Base-by-base conservation (phyloP, 1,140 invertebrate species). In the Scaptomyza pallida region DNA sequence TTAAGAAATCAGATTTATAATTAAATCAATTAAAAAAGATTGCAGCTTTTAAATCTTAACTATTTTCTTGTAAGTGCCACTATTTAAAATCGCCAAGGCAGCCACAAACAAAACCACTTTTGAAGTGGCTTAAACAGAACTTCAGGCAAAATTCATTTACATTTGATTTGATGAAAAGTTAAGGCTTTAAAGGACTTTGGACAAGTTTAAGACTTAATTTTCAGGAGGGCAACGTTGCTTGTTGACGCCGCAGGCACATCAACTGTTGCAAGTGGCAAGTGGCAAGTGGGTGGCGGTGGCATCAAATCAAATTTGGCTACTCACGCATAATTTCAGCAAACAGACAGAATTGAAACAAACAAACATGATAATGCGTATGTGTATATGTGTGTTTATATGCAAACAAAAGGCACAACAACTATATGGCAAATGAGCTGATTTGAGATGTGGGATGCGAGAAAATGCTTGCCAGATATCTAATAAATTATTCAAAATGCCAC, bases 401-500 rank as follows among this genome's bases (percentile, higher is more conserved):
- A n/a, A n/a, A n/a, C n/a, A n/a, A n/a, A n/a, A n/a, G n/a, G n/a
- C n/a, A n/a, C n/a, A n/a, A 26, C 23, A 4, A 26, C 23, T 26
- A 26, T 26, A 26, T 26, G 23, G 5, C 3, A 35, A 55, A 10
- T 51, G 69, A 67, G 52, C 59, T 59, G 62, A 57, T 44, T 19
- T 52, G 16, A 21, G 50, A 21, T 21, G 17, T 6, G 6, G 4
- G 33, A 60, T 59, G 55, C 57, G 44, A 67, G 23, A 26, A 26
- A 51, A 40, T 67, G 37, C 45, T 45, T 67, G 55, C 50, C 48
- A 23, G 55, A 67, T 23, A 41, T 52, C 48, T 52, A 67, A 67
- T 67, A 72, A 67, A 72, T 68, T 60, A 68, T 72, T 72, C 69
- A 72, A 68, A 72, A 50, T 41, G 48, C 30, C 52, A 43, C 19